Evolutionary conservation across 2,113 vertebrate species (phyloP), one percentile per base, ranked within the genome.

Genomic region (Cervus canadensis): DNA sequence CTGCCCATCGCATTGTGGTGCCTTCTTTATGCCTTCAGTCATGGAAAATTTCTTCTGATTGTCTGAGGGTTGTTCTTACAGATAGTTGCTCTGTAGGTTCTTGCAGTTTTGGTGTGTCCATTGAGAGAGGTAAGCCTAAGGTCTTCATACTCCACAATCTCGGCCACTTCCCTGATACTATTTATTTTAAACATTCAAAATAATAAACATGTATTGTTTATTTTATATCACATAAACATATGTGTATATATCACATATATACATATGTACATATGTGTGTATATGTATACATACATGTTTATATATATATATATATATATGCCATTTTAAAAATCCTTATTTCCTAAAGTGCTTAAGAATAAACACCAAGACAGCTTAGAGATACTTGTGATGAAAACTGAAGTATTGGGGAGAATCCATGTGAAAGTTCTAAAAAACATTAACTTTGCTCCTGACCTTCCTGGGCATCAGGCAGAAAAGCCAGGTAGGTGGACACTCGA

Each of bases 401-500:
- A 19, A n/a, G 48, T 3, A 52, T 21, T 67, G 45, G n/a, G 2
- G 3, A 50, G 19, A 16, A 62, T 54, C 23, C 52, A 26, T 21
- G 15, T 0, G 6, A 52, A 19, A 62, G 13, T 62, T 25, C 17
- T 25, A 33, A 26, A 43, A 90, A 76, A 84, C 36, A 43, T 57
- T 36, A 7, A 52, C 23, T 48, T 8, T 50, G 36, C 17, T 64
- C 57, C 48, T 40, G 14, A 67, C 25, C 48, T 33, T 76, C 57
- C 33, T 85, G 19, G 23, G n/a, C n/a, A 56, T 25, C 81, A 26
- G 21, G 52, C 52, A 84, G 14, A 57, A 36, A 40, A 56, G n/a
- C 1, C 7, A 36, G 81, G 21, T 2, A 4, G 2, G 30, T 4
- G 13, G 28, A 50, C 8, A 28, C 28, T 30, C 2, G 0, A 11